Conservation (phyloP, 1,140 invertebrate species). For the Cotesia chilonis region DNA sequence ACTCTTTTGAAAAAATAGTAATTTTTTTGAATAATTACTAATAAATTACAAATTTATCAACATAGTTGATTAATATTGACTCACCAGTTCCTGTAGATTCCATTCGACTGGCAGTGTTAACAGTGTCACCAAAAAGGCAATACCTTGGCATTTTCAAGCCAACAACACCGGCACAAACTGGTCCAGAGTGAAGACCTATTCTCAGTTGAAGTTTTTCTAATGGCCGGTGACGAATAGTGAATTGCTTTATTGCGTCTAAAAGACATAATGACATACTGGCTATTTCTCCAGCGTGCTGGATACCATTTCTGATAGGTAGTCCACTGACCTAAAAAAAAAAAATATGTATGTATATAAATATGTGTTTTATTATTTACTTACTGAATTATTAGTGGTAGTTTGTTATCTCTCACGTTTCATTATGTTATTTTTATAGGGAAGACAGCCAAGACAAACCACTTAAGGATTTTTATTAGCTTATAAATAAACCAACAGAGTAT, state of each 20-base stretch:
- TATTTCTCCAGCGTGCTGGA: slow-evolving; percentile 88
- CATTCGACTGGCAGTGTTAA: slow-evolving; percentile 94
- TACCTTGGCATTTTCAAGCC: slow-evolving; percentile 91
- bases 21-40: too few species aligned
- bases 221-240: slow-evolving; percentile 87
- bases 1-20: too few species aligned
- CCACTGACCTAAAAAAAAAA: slow-evolving; percentile 74
- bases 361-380: not conserved
- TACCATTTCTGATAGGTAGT: slow-evolving; percentile 80
- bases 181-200: slow-evolving; percentile 90
- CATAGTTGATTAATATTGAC: slow-evolving; percentile 37
- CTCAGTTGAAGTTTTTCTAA: slow-evolving; percentile 84
- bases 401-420: not conserved
- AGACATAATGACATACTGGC: slow-evolving; percentile 91
- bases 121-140: slow-evolving; percentile 89
- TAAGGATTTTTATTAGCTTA: too few species aligned
- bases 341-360: not conserved
- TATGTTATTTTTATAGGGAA: too few species aligned
- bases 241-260: slow-evolving; percentile 82
- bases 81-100: slow-evolving; percentile 85
- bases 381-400: not conserved
- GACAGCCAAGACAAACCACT: too few species aligned
- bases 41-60: too few species aligned
- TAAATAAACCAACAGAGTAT: too few species aligned
- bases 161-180: slow-evolving; percentile 88